Base-by-base conservation (phyloP, 2,797 vertebrate genomes). In the Eurystomus glaucurus region DNA sequence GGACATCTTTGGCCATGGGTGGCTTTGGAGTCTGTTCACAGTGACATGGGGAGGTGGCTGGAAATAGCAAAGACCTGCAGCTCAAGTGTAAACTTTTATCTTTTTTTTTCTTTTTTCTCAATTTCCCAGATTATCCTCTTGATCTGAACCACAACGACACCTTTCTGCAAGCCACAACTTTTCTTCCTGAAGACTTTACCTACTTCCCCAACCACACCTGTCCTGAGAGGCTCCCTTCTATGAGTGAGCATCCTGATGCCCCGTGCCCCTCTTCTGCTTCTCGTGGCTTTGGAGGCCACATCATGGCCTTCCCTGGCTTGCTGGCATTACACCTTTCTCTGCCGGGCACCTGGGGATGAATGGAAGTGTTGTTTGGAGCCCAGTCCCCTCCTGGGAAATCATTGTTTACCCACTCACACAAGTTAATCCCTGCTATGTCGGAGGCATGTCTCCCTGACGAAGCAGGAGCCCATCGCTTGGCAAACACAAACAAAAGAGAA, bases 111-210 rank as follows among this genome's bases (percentile, higher is more conserved):
- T n/a, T 45, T 35, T 58, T 25, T 19, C 2, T 8, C 26, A 15
- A 17, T 62, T 35, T 43, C 35, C 21, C 93, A 99, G 99, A 99
- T 98, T 99, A 99, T 96, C 94, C 98, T 81, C 99, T 99, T 96
- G 99, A 99, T 97, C 99, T 99, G 98, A 99, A 99, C 92, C 97
- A 99, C 97, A 99, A 98, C 0, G 99, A 99, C 82, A 99, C 98
- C 10, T 98, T 99, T 85, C 97, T 98, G 60, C 99, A 99, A 92
- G 98, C 99, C 94, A 98, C 99, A 39, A 99, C 99, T 6, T 99
- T 99, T 98, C 99, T 99, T 94, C 99, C 99, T 0, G 99, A 99
- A 96, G 99, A 98, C 93, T 99, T 99, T 96, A 99, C 99, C 65
- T 99, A 99, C 97, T 98, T 99, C 79, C 98, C 99, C 57, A 99